phyloP scores from a whole-genome alignment of 2,888 invertebrate species.

The Drosophila falleni region DNA sequence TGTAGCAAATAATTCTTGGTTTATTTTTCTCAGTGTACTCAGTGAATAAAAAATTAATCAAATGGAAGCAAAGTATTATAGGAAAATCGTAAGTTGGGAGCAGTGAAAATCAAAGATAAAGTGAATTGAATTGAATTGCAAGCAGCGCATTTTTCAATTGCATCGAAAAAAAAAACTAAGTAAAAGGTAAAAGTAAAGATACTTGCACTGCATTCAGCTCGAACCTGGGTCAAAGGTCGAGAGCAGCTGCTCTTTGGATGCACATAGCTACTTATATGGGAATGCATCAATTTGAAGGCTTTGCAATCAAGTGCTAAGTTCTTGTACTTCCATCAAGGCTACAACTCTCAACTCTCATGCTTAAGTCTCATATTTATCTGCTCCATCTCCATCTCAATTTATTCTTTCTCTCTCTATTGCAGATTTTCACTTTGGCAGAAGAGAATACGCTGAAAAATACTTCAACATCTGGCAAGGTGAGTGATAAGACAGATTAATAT shows the following conservation, averaged over 20 bases:
- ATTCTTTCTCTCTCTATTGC: conserved; percentile 26
- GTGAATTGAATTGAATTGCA: conserved; percentile 70
- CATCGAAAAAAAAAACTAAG: conserved; percentile 68
- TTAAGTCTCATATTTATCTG: conserved; percentile 39
- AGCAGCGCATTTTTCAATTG: conserved; percentile 67
- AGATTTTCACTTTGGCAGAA: conserved; percentile 34
- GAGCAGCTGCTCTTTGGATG: conserved; percentile 16
- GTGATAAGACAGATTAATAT: conserved; percentile 14
- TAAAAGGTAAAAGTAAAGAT: conserved; percentile 1
- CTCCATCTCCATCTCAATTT: background rate
- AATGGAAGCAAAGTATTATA: conserved; percentile 2
- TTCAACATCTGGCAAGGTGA: conserved; percentile 42
- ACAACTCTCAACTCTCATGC: conserved; percentile 8
- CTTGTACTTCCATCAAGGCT: conserved; percentile 44
- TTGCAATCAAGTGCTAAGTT: conserved; percentile 45
- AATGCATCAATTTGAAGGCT: conserved; percentile 51
- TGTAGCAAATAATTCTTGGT: background rate
- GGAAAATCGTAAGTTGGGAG: background rate
- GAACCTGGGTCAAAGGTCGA: conserved; percentile 11
- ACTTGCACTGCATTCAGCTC: background rate
- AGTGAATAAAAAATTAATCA: conserved; percentile 65
- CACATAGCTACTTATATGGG: conserved; percentile 4
- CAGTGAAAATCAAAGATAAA: conserved; percentile 75
- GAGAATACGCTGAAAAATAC: conserved; percentile 13
- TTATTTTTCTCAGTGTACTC: conserved; percentile 10